Percentiles rank a stretch among this genome's conserved stretches.
Conservation (phyloP, 2,888 invertebrate genomes). For the Atethmia centrago region DNA sequence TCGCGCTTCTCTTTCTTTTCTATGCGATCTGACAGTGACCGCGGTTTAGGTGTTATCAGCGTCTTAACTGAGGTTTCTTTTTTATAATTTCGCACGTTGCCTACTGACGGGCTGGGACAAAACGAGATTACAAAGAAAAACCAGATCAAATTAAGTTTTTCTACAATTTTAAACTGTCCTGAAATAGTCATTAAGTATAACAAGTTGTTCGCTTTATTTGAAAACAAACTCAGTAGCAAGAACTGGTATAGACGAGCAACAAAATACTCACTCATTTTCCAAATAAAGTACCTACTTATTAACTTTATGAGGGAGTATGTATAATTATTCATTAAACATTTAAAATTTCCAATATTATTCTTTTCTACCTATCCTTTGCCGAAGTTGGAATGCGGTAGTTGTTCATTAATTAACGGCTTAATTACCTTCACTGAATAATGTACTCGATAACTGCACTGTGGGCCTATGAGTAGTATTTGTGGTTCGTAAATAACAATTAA, state of each 20-base stretch:
- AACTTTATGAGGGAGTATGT: neutral
- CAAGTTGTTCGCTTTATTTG: constrained; percentile 38
- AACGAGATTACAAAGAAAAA: neutral
- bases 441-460: constrained; percentile 29
- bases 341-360: constrained; percentile 1
- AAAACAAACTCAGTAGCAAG: constrained; percentile 9
- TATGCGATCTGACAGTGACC: too few species aligned
- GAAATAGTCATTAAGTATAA: constrained; percentile 33
- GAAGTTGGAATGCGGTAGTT: constrained; percentile 35
- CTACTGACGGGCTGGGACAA: neutral
- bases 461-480: constrained; percentile 5
- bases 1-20: too few species aligned
- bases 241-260: constrained; percentile 20
- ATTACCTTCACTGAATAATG: constrained; percentile 42
- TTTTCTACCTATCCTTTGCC: neutral
- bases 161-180: constrained; percentile 17
- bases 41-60: too few species aligned
- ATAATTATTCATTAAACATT: neutral
- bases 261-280: neutral
- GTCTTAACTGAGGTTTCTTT: too few species aligned
- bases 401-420: constrained; percentile 43
- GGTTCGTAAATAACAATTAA: constrained; percentile 29
- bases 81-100: neutral
- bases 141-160: neutral
- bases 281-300: too few species aligned